Conservation (phyloP, 2,888 invertebrate species). For the Meiosimyza decipiens region DNA sequence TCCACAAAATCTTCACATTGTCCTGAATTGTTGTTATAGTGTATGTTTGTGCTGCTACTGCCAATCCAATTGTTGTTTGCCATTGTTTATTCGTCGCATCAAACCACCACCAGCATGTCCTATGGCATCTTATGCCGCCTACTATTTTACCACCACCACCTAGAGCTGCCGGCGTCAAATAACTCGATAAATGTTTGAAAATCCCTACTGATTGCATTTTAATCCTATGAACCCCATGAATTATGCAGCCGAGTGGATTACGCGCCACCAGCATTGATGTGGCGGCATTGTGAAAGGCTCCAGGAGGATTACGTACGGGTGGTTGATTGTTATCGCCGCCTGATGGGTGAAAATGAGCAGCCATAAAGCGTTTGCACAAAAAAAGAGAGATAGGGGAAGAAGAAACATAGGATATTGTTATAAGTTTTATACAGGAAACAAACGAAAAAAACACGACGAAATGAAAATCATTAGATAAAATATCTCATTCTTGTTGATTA, state of each 20-base stretch:
- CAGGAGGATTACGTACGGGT: conserved; percentile 67
- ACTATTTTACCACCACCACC: conserved; percentile 7
- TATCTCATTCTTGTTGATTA: background rate
- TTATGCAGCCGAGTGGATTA: conserved; percentile 64
- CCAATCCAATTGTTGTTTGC: background rate
- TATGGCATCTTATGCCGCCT: background rate
- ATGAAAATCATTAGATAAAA: background rate
- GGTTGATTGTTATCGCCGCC: conserved; percentile 64
- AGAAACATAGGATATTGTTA: too few species aligned
- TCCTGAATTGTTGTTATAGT: background rate
- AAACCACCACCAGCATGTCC: background rate
- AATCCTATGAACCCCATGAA: conserved; percentile 65
- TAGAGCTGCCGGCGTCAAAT: conserved; percentile 40
- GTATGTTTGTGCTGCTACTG: background rate
- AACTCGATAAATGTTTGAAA: conserved; percentile 64
- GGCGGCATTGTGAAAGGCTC: conserved; percentile 66
- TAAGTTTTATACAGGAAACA: too few species aligned
- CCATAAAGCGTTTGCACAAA: conserved; percentile 5
- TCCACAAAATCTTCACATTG: background rate
- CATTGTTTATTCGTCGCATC: background rate
- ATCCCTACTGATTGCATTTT: conserved; percentile 66
- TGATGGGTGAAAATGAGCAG: conserved; percentile 15
- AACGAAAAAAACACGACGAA: background rate
- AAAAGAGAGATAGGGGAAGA: conserved; percentile 2
- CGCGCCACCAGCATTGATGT: conserved; percentile 52